phyloP scores from a whole-genome alignment of 2,888 invertebrate genomes.

The Aporophyla lueneburgensis region DNA sequence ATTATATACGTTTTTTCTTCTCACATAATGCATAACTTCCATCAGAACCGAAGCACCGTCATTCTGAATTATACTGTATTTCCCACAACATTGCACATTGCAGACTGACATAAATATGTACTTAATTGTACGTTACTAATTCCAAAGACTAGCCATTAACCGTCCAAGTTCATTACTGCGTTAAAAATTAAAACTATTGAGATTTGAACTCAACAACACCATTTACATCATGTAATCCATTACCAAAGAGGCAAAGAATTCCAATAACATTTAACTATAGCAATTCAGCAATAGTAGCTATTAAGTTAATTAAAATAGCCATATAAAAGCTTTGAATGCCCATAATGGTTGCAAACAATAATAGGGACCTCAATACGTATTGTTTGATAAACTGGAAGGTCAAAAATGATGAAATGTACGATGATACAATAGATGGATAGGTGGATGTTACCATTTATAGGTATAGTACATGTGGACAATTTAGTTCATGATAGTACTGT shows the following conservation, averaged over 20 bases:
- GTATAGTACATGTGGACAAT: slow-evolving; percentile 9
- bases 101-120: neutral
- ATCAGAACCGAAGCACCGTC: neutral
- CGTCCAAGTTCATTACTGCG: slow-evolving; percentile 56
- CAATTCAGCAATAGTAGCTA: slow-evolving; percentile 12
- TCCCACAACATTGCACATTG: neutral
- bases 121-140: slow-evolving; percentile 21
- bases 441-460: slow-evolving; percentile 29
- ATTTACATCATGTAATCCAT: slow-evolving; percentile 30
- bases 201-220: slow-evolving; percentile 14
- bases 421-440: slow-evolving; percentile 57
- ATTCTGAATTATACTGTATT: neutral
- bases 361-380: slow-evolving; percentile 57
- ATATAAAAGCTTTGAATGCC: slow-evolving; percentile 39
- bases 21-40: neutral
- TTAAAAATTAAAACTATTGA: slow-evolving; percentile 31
- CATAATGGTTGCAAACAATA: slow-evolving; percentile 46
- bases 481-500: slow-evolving; percentile 11
- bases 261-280: slow-evolving; percentile 38
- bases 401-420: slow-evolving; percentile 60
- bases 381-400: slow-evolving; percentile 62
- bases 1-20: too few relatives aligned
- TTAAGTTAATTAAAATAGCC: slow-evolving; percentile 47
- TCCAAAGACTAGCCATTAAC: slow-evolving; percentile 5
- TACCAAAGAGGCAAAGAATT: slow-evolving; percentile 41